A percentile compares a stretch with the other conserved stretches of the same genome.
phyloP scores from a whole-genome alignment of 35 echinoderm and acorn worm genomes.

The Diadema setosum region DNA sequence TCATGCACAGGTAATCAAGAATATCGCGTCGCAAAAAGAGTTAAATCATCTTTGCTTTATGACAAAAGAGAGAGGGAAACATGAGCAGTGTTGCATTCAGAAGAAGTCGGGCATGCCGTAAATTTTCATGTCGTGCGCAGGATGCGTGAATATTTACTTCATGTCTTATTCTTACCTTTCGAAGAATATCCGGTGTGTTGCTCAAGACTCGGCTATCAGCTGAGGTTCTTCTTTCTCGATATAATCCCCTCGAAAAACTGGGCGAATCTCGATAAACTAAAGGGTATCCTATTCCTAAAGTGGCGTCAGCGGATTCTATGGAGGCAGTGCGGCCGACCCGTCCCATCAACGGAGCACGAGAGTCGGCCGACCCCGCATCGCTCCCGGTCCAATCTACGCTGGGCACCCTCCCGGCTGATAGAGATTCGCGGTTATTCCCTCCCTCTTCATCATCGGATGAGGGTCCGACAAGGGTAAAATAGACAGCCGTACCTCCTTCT shows the following conservation, averaged over 20 bases:
- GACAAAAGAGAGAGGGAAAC: no score
- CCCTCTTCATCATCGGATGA: neutral
- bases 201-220: neutral
- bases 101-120: no score
- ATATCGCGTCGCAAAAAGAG: no score
- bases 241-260: neutral
- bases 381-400: conserved; percentile 11
- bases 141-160: no score
- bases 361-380: conserved; percentile 25
- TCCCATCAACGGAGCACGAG: neutral
- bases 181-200: neutral
- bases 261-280: neutral
- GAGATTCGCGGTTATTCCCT: neutral
- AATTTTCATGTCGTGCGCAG: no score
- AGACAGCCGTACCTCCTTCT: conserved; percentile 95
- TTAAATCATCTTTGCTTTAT: no score
- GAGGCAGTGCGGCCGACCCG: neutral
- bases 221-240: neutral
- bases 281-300: neutral
- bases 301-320: conserved; percentile 5
- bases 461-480: conserved; percentile 78
- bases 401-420: neutral
- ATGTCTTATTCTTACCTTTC: conserved; percentile 6
- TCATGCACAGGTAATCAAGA: no score
- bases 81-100: no score